Base-by-base conservation (phyloP, 2,888 invertebrate genomes). In the Callosobruchus maculatus region DNA sequence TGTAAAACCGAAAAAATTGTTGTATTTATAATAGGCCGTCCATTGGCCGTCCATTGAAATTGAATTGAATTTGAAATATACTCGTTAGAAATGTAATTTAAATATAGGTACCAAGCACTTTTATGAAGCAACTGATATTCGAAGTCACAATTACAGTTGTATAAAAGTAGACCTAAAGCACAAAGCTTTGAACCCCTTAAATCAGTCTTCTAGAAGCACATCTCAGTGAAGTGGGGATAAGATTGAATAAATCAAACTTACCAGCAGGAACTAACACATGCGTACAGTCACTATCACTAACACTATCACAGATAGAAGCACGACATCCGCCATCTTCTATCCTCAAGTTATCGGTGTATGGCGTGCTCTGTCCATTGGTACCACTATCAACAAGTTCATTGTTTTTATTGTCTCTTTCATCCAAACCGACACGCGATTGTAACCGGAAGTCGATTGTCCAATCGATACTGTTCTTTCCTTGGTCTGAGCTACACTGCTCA, bases 201-300 rank as follows among this genome's bases (percentile, higher is more conserved):
- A n/a, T n/a, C n/a, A n/a, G n/a, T n/a, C n/a, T n/a, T n/a, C n/a
- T n/a, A n/a, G n/a, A n/a, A n/a, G n/a, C n/a, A n/a, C n/a, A n/a
- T n/a, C n/a, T n/a, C n/a, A n/a, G n/a, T n/a, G n/a, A n/a, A n/a
- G n/a, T n/a, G n/a, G n/a, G 70, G 70, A 70, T 21, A 70, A 26
- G 22, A 70, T 26, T 22, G 22, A 21, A n/a, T 70, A 67, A n/a
- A 22, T 20, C 18, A 49, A 31, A 80, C 82, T 82, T 82, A 87
- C 87, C 86, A 79, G 86, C 81, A 81, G 87, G 87, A 79, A 87
- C 87, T 80, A 87, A 79, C 71, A 87, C 86, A 85, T 86, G 84
- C 68, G 83, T 83, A 76, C 85, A 83, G 72, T 85, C 82, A 66
- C 79, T 78, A 74, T 79, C 79, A 67, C 76, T 74, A 26, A 81